A percentile compares a stretch with the other conserved stretches of the same genome.
These are phyloP conservation scores for Psilopsiagon aurifrons DNA, from an alignment of 2,113 vertebrate genomes.

Conservation along the genomic window DNA sequence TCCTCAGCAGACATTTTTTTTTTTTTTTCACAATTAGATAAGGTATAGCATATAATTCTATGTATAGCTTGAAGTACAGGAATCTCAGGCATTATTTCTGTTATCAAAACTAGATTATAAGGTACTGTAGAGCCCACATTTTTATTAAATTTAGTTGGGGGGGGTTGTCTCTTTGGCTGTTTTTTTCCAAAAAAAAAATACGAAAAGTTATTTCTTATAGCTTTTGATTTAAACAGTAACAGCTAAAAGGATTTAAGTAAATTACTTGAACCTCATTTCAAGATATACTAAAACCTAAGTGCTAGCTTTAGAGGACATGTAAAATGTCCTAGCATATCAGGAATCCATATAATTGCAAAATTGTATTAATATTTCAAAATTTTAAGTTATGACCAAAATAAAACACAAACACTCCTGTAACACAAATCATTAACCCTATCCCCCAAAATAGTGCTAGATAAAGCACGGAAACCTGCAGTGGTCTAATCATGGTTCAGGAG, in stretches of 20 bases:
- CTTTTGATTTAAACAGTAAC: background rate
- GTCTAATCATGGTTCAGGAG: background rate
- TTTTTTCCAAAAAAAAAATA: background rate
- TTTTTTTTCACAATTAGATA: background rate
- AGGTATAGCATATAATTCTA: background rate
- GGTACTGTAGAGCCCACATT: background rate
- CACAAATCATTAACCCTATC: background rate
- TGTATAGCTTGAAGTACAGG: background rate
- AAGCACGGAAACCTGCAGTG: background rate
- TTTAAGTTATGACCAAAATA: background rate
- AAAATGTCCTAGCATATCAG: background rate
- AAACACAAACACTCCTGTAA: background rate
- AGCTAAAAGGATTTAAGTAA: background rate
- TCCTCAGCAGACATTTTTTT: background rate
- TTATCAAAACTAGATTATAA: background rate
- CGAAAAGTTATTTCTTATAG: background rate
- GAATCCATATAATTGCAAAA: background rate
- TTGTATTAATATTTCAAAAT: background rate
- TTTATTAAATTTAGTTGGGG: background rate
- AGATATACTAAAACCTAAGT: background rate
- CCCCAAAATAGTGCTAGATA: background rate
- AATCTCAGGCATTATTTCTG: background rate
- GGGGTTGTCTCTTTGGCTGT: no score
- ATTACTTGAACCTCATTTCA: background rate
- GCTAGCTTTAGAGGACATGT: background rate